phyloP scores from a whole-genome alignment of 2,113 vertebrate species.

The Percina caprodes region DNA sequence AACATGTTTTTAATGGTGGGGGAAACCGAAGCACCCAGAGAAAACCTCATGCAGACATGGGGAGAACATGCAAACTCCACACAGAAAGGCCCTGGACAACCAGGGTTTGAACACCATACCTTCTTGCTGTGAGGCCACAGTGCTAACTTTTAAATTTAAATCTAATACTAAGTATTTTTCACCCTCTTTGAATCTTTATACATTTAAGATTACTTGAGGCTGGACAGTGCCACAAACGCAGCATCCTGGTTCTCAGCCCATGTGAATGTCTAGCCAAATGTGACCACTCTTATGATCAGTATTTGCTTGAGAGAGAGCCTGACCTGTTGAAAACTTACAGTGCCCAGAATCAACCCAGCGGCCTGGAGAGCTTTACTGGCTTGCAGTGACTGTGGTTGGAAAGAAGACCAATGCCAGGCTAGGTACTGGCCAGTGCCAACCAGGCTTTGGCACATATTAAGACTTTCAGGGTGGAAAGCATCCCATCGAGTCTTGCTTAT shows the following conservation, averaged over 20 bases:
- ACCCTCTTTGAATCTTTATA: not conserved
- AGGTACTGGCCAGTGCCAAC: constrained; percentile 54
- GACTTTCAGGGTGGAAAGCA: constrained; percentile 37
- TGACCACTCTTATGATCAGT: constrained; percentile 21
- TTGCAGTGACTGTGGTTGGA: constrained; percentile 67
- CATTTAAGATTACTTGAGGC: not conserved
- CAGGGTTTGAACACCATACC: too few species aligned
- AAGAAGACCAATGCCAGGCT: constrained; percentile 57
- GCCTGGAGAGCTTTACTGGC: constrained; percentile 51
- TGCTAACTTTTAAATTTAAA: not conserved
- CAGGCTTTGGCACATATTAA: constrained; percentile 40
- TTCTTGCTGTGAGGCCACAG: too few species aligned
- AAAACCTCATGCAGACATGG: too few species aligned
- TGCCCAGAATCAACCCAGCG: constrained; percentile 39
- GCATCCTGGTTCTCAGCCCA: constrained; percentile 10
- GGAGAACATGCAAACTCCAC: too few species aligned
- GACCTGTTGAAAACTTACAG: constrained; percentile 31
- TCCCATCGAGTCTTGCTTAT: constrained; percentile 54
- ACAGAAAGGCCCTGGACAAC: too few species aligned
- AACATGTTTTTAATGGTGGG: too few species aligned
- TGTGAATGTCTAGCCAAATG: constrained; percentile 5
- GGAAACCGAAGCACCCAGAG: too few species aligned
- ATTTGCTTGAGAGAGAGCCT: constrained; percentile 20
- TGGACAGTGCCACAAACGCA: not conserved
- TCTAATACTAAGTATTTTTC: not conserved